Evolutionary conservation across 2,888 invertebrate genomes (phyloP), one percentile per base, ranked within the genome.

Genomic region (Empis livida): DNA sequence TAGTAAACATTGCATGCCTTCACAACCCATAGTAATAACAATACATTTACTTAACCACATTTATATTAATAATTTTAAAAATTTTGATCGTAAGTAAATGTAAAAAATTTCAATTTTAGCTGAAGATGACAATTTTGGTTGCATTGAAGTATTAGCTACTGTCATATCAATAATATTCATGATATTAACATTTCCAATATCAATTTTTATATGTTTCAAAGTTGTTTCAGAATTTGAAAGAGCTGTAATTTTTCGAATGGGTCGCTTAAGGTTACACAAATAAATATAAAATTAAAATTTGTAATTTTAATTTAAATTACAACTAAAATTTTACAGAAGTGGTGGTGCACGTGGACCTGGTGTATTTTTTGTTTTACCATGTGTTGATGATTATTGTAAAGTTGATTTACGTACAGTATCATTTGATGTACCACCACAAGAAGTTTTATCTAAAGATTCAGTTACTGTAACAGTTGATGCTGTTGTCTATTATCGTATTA

Each of bases 361-460:
- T 1, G 80, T 93, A 53, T 95, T 95, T 69, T 94, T 95, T 68
- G 82, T 95, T 10, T 73, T 96, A 51, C 95, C 95, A 1, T 97
- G 95, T 68, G 85, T 95, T 47, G 95, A 94, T 64, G 84, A 82
- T 42, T 95, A 92, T 65, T 82, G 86, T 49, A 92, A 88, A 68
- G 90, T 96, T 39, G 95, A 96, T 68, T 72, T 95, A 48, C 77
- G 95, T 52, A 93, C 93, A 1, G 88, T 95, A 1, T 91, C 93
- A 0, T 96, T 95, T 63, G 93, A 95, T 71, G 93, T 96, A 1
- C 93, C 95, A 41, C 92, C 94, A 1, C 95, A 96, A 73, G 94
- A 95, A 77, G 91, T 94, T 31, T 73, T 94, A 46, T 90, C 92
- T n/a, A 87, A 88, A 71, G 93, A 94, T 68, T 89, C 89, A 0